Base-by-base conservation (phyloP, 2,113 vertebrate species). In the Embiotoca jacksoni region DNA sequence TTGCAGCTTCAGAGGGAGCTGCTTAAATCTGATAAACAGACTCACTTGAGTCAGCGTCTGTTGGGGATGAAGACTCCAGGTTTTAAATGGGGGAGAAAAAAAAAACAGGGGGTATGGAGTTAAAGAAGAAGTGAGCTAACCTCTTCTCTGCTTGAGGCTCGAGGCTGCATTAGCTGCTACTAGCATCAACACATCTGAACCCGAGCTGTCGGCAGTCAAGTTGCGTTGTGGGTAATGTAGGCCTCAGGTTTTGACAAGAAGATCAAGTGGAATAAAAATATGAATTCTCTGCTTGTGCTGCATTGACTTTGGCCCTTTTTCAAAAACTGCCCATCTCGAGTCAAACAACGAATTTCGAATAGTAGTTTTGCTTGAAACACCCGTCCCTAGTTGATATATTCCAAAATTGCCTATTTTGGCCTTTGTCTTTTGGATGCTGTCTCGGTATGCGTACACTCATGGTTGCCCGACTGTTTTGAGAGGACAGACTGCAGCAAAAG, bases 401-500 rank as follows among this genome's bases (percentile, higher is more conserved):
- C 16, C 1, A 13, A 6, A 59, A 64, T 9, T 5, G 30, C 53
- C 44, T 7, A 0, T 23, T 11, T 54, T 31, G 65, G 36, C 64
- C 56, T 52, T 64, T 72, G 47, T 72, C 75, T 64, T 33, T 39
- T 53, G 32, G 36, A 60, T 32, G 46, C 52, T 3, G 31, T 30
- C 7, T 66, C 44, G 47, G 5, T 58, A 0, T 54, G 13, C 2
- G 2, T 23, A 9, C 2, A 7, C 59, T 62, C 53, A 31, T 3
- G 49, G 56, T 77, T 54, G 53, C 66, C 46, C 31, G 47, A 66
- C 36, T 80, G 66, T 58, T 72, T 77, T 75, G 77, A 60, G 80
- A 87, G 85, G 78, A 89, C 81, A 86, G 79, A 90, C 90, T 91
- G 91, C 91, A 88, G 88, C 88, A 87, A 75, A 85, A 89, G 78